These are phyloP conservation scores for Pagrus major DNA, from an alignment of 2,113 vertebrate genomes.

Conservation along the genomic window DNA sequence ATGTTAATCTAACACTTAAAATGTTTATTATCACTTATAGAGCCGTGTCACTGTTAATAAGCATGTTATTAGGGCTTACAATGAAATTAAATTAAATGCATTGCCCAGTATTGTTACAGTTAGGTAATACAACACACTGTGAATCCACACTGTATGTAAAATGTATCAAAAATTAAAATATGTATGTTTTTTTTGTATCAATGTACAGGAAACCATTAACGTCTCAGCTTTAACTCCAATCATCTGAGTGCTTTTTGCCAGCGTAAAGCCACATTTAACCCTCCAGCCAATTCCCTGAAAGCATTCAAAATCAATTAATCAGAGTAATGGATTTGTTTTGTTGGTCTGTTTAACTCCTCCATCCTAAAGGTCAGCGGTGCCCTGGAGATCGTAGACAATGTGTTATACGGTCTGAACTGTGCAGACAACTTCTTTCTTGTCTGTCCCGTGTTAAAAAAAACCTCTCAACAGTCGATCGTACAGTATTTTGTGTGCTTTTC, in stretches of 20 bases:
- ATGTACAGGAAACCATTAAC: slow-evolving; percentile 24
- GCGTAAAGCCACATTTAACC: slow-evolving; percentile 44
- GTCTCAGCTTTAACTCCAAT: slow-evolving; percentile 57
- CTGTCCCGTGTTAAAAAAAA: slow-evolving; percentile 18
- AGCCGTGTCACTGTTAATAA: too few relatives aligned
- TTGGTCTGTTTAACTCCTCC: slow-evolving; percentile 62
- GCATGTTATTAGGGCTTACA: too few relatives aligned
- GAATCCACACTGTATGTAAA: neutral
- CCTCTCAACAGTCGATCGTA: neutral
- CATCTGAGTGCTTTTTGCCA: slow-evolving; percentile 62
- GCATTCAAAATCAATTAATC: slow-evolving; percentile 74
- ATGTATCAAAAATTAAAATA: neutral
- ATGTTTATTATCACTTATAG: too few relatives aligned
- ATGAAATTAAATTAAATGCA: too few relatives aligned
- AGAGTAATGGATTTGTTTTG: slow-evolving; percentile 66
- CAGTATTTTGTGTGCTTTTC: neutral
- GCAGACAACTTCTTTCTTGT: slow-evolving; percentile 8
- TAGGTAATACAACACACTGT: neutral
- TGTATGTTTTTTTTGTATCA: slow-evolving; percentile 16
- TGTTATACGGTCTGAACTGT: neutral
- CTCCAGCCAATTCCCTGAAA: slow-evolving; percentile 62
- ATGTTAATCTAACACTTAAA: too few relatives aligned
- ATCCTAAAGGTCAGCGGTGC: slow-evolving; percentile 48
- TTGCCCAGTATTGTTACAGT: too few relatives aligned
- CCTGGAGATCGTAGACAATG: slow-evolving; percentile 14